phyloP scores from a whole-genome alignment of 2,113 vertebrate genomes.

The Poicephalus meyeri region DNA sequence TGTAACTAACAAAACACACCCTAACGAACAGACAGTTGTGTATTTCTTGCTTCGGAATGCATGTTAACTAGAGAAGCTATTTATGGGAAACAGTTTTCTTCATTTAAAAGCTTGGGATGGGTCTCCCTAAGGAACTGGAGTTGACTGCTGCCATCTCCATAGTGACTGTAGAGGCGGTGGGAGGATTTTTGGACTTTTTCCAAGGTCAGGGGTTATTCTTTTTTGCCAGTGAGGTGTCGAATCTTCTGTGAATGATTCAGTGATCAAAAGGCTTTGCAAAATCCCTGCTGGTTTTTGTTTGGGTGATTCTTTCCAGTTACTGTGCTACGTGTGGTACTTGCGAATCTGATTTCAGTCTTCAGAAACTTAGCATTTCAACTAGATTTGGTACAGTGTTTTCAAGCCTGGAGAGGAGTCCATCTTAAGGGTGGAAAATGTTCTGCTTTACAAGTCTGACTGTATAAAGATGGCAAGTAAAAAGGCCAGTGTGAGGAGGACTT shows the following conservation, averaged over 20 bases:
- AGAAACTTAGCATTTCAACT: background rate
- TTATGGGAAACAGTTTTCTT: background rate
- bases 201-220: background rate
- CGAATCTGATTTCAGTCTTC: background rate
- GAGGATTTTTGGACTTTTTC: background rate
- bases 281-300: background rate
- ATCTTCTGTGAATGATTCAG: background rate
- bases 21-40: background rate
- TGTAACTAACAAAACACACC: background rate
- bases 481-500: background rate
- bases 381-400: background rate
- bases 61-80: background rate
- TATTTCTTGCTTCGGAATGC: background rate
- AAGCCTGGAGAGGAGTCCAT: background rate
- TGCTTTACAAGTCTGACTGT: background rate
- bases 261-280: background rate
- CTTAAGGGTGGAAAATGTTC: background rate
- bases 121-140: background rate
- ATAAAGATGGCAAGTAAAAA: background rate
- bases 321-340: background rate
- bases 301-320: background rate
- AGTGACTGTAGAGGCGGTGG: background rate
- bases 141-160: fast-evolving
- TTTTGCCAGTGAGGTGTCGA: background rate
- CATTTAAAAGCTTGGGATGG: background rate